phyloP scores from a whole-genome alignment of 1,140 invertebrate genomes.

The Telenomus remus region DNA sequence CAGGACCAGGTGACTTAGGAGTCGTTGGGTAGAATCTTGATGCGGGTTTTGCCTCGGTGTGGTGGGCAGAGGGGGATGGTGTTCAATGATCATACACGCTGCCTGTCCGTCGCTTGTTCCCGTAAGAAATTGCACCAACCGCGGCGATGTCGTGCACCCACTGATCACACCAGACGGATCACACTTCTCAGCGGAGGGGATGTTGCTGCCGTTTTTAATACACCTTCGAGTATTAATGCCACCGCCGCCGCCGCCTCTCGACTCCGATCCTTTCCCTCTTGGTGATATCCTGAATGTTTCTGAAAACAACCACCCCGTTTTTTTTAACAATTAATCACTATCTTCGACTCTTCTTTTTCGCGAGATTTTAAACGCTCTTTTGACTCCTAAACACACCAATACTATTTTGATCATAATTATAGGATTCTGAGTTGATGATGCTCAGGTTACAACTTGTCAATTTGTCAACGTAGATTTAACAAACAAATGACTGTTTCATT shows the following conservation, averaged over 20 bases:
- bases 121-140: constrained; percentile 71
- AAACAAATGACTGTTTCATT: too few species aligned
- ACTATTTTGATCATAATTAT: too few species aligned
- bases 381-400: too few species aligned
- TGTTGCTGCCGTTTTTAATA: constrained; percentile 69
- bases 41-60: constrained; percentile 72
- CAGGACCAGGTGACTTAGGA: constrained; percentile 71
- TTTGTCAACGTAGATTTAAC: too few species aligned
- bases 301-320: constrained; percentile 55
- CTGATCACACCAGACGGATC: constrained; percentile 60
- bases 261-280: constrained; percentile 75
- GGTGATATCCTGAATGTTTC: constrained; percentile 76
- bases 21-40: constrained; percentile 73
- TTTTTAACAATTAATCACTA: not conserved
- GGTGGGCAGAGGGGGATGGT: constrained; percentile 71
- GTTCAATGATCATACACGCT: constrained; percentile 79
- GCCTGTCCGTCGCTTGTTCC: constrained; percentile 77
- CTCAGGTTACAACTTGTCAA: too few species aligned
- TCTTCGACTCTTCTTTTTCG: not conserved
- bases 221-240: constrained; percentile 67
- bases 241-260: constrained; percentile 73
- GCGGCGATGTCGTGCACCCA: constrained; percentile 62
- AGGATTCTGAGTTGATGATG: too few species aligned
- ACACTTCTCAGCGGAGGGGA: constrained; percentile 63
- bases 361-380: too few species aligned